Evolutionary conservation across 2,888 invertebrate genomes (phyloP).

Genomic region (Agriopis leucophaearia): DNA sequence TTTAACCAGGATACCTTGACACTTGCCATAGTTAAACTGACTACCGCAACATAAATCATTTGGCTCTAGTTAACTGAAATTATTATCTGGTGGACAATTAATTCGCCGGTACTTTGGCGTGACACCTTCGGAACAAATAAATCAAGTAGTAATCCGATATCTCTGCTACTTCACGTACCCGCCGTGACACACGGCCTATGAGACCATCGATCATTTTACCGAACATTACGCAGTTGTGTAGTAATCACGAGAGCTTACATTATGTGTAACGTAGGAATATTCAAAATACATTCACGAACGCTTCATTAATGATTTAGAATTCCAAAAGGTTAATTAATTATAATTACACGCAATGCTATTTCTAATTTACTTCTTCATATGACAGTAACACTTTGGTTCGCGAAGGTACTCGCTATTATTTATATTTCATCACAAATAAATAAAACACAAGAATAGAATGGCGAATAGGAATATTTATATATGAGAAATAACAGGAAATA

Average conservation of each 20-base stretch:
- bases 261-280: conserved; percentile 6
- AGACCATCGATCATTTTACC: conserved; percentile 24
- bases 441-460: conserved; percentile 17
- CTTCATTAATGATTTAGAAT: conserved; percentile 18
- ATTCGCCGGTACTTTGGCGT: conserved; percentile 57
- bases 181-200: conserved; percentile 45
- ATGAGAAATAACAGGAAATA: conserved; percentile 32
- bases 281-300: conserved; percentile 3
- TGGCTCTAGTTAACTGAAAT: conserved; percentile 56
- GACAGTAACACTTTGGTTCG: background rate
- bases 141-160: conserved; percentile 68
- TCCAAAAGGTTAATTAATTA: background rate
- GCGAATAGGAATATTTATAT: conserved; percentile 16
- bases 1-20: conserved; percentile 5
- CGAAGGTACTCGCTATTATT: conserved; percentile 1
- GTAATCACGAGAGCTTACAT: conserved; percentile 1
- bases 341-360: background rate
- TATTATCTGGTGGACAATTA: conserved; percentile 69
- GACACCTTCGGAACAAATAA: conserved; percentile 67
- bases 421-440: conserved; percentile 5
- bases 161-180: conserved; percentile 53
- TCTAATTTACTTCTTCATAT: background rate
- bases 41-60: conserved; percentile 50
- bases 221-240: conserved; percentile 12
- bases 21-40: background rate